These are phyloP conservation scores for Cremastinae sp. DNA, from an alignment of 2,888 invertebrate species.

Conservation along the genomic window DNA sequence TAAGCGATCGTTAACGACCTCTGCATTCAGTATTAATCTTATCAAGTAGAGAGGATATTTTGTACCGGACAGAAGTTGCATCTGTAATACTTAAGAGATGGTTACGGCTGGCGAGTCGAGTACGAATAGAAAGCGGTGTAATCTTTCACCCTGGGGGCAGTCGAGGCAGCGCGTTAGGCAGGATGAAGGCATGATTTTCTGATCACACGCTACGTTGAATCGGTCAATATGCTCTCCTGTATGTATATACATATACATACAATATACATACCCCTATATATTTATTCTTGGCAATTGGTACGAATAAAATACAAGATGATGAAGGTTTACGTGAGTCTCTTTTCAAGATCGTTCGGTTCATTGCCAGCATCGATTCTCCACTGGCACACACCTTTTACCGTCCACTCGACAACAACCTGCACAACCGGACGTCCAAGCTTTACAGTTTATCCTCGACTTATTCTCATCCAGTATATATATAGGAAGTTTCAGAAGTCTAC, in stretches of 20 bases:
- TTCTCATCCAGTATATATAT: constrained; percentile 13
- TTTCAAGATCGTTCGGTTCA: constrained; percentile 38
- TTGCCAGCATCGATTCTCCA: constrained; percentile 48
- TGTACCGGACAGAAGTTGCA: constrained; percentile 35
- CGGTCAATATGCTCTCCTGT: not conserved
- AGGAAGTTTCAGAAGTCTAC: not conserved
- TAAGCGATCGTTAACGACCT: constrained; percentile 12
- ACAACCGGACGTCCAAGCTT: constrained; percentile 46
- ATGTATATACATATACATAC: too few relatives aligned
- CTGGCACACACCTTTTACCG: constrained; percentile 18
- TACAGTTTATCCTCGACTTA: constrained; percentile 46
- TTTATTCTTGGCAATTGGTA: constrained; percentile 46
- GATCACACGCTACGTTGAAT: constrained; percentile 33
- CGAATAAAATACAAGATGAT: constrained; percentile 49
- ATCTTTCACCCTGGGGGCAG: constrained; percentile 44
- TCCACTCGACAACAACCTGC: constrained; percentile 34
- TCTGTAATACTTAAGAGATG: constrained; percentile 34
- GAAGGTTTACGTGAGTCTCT: constrained; percentile 34
- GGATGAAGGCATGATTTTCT: constrained; percentile 37
- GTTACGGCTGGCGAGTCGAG: constrained; percentile 17
- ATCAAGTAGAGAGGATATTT: constrained; percentile 10
- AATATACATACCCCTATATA: constrained; percentile 9
- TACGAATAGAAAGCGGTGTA: constrained; percentile 36
- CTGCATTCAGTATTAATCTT: constrained; percentile 26
- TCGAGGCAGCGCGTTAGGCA: constrained; percentile 18